phyloP scores from a whole-genome alignment of 2,888 invertebrate genomes.

The Polia nebulosa region DNA sequence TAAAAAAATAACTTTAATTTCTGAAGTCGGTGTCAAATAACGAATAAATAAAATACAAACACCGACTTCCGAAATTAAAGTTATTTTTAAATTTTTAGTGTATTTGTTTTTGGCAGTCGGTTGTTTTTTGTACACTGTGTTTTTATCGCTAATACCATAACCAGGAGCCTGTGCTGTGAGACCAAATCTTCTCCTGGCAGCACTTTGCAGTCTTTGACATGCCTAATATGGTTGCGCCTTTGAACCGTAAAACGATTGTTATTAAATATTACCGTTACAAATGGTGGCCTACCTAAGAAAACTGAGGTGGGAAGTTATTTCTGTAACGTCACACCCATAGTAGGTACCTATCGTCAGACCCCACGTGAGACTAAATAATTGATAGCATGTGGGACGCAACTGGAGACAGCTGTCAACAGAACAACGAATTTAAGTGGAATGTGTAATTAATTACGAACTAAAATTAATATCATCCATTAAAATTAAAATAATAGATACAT shows the following conservation, averaged over 20 bases:
- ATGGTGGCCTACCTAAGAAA: background rate
- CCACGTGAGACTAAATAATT: conserved; percentile 54
- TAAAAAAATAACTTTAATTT: too few species aligned
- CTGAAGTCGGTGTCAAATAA: too few species aligned
- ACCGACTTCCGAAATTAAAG: too few species aligned
- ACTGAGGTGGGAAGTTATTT: conserved; percentile 26
- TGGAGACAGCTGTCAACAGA: conserved; percentile 7
- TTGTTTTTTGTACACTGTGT: too few species aligned
- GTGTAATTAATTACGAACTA: conserved; percentile 11
- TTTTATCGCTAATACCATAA: too few species aligned
- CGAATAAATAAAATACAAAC: too few species aligned
- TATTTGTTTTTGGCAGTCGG: too few species aligned
- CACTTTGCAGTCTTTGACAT: too few species aligned
- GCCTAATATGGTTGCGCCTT: too few species aligned
- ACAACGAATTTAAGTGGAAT: conserved; percentile 20
- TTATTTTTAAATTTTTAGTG: too few species aligned
- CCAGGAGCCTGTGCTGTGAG: too few species aligned
- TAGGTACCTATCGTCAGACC: conserved; percentile 27
- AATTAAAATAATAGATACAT: background rate
- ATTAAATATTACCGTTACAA: background rate
- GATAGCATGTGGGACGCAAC: conserved; percentile 47
- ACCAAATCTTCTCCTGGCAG: too few species aligned
- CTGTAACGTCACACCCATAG: conserved; percentile 9
- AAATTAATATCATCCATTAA: background rate
- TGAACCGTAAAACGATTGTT: background rate